These are phyloP conservation scores for Anoplolepis gracilipes DNA, from an alignment of 1,140 invertebrate genomes.

Conservation along the genomic window DNA sequence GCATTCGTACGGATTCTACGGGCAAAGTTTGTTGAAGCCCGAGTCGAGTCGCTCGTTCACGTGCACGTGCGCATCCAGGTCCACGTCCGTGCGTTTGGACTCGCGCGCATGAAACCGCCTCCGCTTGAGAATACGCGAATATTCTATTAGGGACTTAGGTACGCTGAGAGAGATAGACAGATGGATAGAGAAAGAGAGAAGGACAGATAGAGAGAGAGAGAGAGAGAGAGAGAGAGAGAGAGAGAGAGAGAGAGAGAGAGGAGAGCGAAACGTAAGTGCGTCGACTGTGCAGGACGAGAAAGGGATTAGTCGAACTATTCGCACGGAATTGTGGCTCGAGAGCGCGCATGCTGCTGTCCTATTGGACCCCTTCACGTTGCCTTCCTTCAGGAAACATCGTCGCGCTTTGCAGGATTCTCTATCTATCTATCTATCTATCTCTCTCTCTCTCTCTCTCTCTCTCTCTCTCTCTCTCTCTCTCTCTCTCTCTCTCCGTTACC, in stretches of 20 bases:
- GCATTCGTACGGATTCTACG: slow-evolving; percentile 62
- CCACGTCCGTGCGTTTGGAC: slow-evolving; percentile 30
- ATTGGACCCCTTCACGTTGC: slow-evolving; percentile 24
- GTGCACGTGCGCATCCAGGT: slow-evolving; percentile 42
- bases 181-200: neutral
- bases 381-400: slow-evolving; percentile 56
- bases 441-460: slow-evolving; percentile 2
- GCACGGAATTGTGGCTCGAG: slow-evolving; percentile 60
- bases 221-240: neutral
- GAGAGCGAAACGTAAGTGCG: slow-evolving; percentile 21
- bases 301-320: slow-evolving; percentile 61
- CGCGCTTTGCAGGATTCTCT: slow-evolving; percentile 8
- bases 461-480: too few species aligned
- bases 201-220: neutral
- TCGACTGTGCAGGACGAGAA: slow-evolving; percentile 47
- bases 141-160: slow-evolving; percentile 63
- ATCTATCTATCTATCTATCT: neutral
- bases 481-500: slow-evolving; percentile 14
- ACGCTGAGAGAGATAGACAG: neutral
- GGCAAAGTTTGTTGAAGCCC: slow-evolving; percentile 60
- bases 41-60: slow-evolving; percentile 11
- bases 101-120: slow-evolving; percentile 33
- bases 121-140: slow-evolving; percentile 59
- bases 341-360: slow-evolving; percentile 38
- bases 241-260: too few species aligned